Conservation (phyloP, 2,888 invertebrate genomes). For the Melanostoma mellinum region DNA sequence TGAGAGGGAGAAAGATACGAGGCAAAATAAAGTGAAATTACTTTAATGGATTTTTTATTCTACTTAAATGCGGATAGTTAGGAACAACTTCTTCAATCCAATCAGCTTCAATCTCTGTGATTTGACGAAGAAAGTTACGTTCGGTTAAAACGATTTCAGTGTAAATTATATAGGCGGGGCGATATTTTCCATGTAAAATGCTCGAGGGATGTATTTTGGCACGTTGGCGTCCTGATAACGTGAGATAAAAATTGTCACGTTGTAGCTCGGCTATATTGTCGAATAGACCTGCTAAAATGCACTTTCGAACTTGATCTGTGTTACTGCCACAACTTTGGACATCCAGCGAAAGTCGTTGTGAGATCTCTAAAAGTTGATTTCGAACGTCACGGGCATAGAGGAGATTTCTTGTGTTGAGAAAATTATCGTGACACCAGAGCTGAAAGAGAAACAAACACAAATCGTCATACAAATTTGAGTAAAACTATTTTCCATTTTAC, state of each 20-base stretch:
- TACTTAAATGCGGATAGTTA: conserved; percentile 78
- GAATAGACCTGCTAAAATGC: conserved; percentile 91
- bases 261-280: conserved; percentile 93
- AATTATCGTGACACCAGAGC: conserved; percentile 95
- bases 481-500: conserved; percentile 76
- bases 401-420: conserved; percentile 91
- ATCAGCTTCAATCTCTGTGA: conserved; percentile 90
- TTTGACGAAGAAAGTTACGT: conserved; percentile 90
- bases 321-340: conserved; percentile 86
- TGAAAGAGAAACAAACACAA: conserved; percentile 63
- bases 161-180: conserved; percentile 89
- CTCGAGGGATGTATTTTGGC: conserved; percentile 94
- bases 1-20: background rate
- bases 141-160: conserved; percentile 94
- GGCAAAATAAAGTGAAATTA: conserved; percentile 22
- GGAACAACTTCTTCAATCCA: conserved; percentile 88
- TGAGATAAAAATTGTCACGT: conserved; percentile 87
- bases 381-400: conserved; percentile 91
- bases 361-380: conserved; percentile 89
- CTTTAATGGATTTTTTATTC: conserved; percentile 73
- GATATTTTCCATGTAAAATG: conserved; percentile 84
- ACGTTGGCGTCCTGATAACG: conserved; percentile 85
- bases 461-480: background rate
- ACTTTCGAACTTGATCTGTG: conserved; percentile 88
- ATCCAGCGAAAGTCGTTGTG: conserved; percentile 85